Conservation (phyloP, 64 coral and sea anemone genomes). For the Exaiptasia diaphana region DNA sequence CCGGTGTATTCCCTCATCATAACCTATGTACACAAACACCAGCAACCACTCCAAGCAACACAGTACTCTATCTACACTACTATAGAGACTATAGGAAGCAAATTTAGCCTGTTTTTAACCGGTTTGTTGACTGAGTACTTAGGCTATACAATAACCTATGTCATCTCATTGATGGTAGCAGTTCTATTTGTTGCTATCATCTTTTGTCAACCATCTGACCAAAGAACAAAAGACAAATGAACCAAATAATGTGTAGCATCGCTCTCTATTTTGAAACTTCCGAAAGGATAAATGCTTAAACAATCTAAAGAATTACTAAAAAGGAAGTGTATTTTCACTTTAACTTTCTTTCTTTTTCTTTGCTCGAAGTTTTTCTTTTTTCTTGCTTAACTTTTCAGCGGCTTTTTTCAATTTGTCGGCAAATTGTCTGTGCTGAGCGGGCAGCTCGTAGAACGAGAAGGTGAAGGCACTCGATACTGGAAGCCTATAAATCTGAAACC, state of each 20-base stretch:
- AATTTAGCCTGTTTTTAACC: conserved; percentile 46
- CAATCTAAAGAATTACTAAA: neutral
- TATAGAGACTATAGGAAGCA: conserved; percentile 63
- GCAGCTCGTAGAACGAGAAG: conserved; percentile 71
- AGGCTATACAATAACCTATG: conserved; percentile 51
- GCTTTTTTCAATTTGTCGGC: conserved; percentile 57
- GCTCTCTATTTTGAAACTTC: too few relatives aligned
- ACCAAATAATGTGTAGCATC: too few relatives aligned
- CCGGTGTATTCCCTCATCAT: conserved; percentile 70
- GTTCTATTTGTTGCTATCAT: conserved; percentile 33
- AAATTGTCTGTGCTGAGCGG: conserved; percentile 45
- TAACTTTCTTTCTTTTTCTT: neutral
- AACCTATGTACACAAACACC: conserved; percentile 38
- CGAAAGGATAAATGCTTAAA: neutral
- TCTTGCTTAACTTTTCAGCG: neutral
- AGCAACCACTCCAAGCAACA: conserved; percentile 37
- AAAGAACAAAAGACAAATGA: neutral
- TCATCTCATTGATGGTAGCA: too few relatives aligned
- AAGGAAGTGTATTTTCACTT: neutral
- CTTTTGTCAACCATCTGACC: neutral
- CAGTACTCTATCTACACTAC: conserved; percentile 61
- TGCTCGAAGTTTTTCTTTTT: neutral
- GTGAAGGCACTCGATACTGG: conserved; percentile 76
- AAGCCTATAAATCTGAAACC: conserved; percentile 57
- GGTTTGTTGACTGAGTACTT: conserved; percentile 54